phyloP scores from a whole-genome alignment of 1,140 invertebrate genomes.

The Lordiphosa stackelbergi region DNA sequence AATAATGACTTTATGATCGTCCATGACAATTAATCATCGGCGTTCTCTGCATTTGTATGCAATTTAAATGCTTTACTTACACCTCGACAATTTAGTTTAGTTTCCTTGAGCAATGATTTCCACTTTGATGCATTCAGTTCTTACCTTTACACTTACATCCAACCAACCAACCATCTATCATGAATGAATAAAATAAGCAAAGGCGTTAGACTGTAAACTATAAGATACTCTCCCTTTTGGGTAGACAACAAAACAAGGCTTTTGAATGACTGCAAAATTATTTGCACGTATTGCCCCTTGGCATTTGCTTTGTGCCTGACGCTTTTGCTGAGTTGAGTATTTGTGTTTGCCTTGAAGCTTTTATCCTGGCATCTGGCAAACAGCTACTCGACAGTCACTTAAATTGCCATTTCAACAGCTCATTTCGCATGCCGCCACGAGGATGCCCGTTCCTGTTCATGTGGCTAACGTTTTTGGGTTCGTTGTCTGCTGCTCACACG shows the following conservation, averaged over 20 bases:
- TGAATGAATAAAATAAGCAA: constrained; percentile 48
- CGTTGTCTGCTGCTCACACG: constrained; percentile 58
- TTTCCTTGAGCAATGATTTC: constrained; percentile 46
- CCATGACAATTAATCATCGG: constrained; percentile 53
- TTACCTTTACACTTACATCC: constrained; percentile 45
- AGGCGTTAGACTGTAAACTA: constrained; percentile 73
- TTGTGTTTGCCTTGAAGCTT: constrained; percentile 48
- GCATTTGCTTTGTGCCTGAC: constrained; percentile 10
- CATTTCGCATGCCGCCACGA: constrained; percentile 50
- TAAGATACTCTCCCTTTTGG: constrained; percentile 30
- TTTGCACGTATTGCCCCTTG: constrained; percentile 18
- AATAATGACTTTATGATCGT: constrained; percentile 47
- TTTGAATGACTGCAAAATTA: constrained; percentile 1
- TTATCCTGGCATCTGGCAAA: constrained; percentile 64
- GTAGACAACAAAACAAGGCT: constrained; percentile 5
- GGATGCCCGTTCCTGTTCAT: constrained; percentile 7
- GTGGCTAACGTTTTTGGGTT: constrained; percentile 31
- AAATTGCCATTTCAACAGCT: constrained; percentile 72
- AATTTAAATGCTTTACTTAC: constrained; percentile 54
- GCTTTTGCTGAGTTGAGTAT: constrained; percentile 7
- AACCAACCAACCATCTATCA: constrained; percentile 43
- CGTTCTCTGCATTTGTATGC: constrained; percentile 20
- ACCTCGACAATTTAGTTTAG: constrained; percentile 32
- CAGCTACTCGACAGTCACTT: constrained; percentile 63
- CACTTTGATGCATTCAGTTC: constrained; percentile 69